Base-by-base conservation (phyloP, 2,113 vertebrate species). In the Malurus alboscapulatus region DNA sequence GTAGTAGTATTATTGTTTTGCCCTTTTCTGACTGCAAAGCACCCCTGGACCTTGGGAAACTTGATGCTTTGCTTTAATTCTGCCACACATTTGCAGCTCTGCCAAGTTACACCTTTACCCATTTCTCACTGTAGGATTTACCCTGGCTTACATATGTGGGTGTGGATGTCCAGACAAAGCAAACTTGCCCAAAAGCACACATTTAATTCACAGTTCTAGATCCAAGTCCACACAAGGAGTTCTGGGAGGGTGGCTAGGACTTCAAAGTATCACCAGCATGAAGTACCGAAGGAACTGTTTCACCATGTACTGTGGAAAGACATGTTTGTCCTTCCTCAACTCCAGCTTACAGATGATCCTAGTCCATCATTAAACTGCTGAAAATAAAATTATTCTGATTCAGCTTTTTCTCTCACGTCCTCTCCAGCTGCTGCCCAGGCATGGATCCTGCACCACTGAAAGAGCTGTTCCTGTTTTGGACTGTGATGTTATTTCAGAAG, bases 381-480 rank as follows among this genome's bases (percentile, higher is more conserved):
- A 90, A 92, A 96, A 92, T 94, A 93, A 93, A 95, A 66, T 40
- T 45, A 32, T 88, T 77, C 58, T 93, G 82, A 91, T 86, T 88
- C 90, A 95, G 67, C 79, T 47, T 93, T 91, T 96, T 93, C 29
- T 94, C 42, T 66, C 20, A 2, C 40, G 34, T 84, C 50, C 57
- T 62, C 58, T 82, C 54, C 81, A 90, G 93, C 88, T 93, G 92
- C 79, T 91, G 75, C 51, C 55, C 50, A 88, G 72, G 42, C 86
- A 51, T 53, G 47, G 82, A 83, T 80, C 26, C 78, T 62, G 63
- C 71, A 69, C 20, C 63, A 76, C 1, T 50, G 93, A 94, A 82
- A 21, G 90, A 94, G 65, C 71, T 88, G 82, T 93, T 96, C 85
- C 92, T 94, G 92, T 93, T 96, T 92, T 74, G 88, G 95, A 62